Conservation (phyloP, 2,113 vertebrate species). For the Dicerorhinus sumatrensis region DNA sequence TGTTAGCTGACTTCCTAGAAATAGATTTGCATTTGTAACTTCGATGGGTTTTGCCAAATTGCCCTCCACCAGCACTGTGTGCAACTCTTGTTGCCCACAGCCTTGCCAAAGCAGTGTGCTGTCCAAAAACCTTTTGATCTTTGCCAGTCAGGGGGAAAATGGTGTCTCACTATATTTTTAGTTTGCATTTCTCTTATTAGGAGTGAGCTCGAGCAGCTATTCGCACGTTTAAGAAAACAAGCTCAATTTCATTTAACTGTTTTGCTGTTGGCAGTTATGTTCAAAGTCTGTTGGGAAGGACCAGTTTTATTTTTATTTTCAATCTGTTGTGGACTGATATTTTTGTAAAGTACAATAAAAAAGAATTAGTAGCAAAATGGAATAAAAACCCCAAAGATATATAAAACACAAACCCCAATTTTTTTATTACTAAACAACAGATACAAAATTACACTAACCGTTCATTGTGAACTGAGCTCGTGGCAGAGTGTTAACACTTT, state of each 20-base stretch:
- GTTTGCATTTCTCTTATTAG: conserved; percentile 14
- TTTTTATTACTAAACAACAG: conserved; percentile 36
- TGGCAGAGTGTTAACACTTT: background rate
- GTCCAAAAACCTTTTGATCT: background rate
- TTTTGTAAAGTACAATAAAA: conserved; percentile 65
- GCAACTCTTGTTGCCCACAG: background rate
- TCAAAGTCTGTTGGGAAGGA: conserved; percentile 24
- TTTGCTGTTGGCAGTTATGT: conserved; percentile 70
- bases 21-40: conserved; percentile 10
- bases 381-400: conserved; percentile 43
- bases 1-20: background rate
- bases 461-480: background rate
- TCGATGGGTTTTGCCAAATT: background rate
- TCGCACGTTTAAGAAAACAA: conserved; percentile 37
- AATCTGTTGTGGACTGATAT: conserved; percentile 45
- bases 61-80: background rate
- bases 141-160: background rate
- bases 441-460: background rate
- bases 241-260: conserved; percentile 36
- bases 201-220: background rate
- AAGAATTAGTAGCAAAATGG: conserved; percentile 56
- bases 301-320: conserved; percentile 67
- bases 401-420: conserved; percentile 12
- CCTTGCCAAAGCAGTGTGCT: background rate
- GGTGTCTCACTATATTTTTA: background rate